Evolutionary conservation across 2,113 vertebrate genomes (phyloP), one percentile per base, ranked within the genome.

Genomic region (Crotalus tigris): DNA sequence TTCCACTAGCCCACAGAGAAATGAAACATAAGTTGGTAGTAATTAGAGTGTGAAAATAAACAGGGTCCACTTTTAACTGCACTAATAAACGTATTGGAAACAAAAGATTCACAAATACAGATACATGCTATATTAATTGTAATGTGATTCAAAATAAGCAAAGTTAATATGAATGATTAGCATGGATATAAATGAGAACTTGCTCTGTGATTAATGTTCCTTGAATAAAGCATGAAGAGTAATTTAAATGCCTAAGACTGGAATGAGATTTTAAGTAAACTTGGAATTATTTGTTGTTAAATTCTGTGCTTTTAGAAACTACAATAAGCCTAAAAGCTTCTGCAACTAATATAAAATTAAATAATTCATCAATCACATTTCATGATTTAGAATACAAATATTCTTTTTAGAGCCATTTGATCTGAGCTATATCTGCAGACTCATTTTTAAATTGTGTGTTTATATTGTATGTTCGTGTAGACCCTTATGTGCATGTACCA

Each of bases 301-400:
- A 96, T 96, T 94, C 91, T 94, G 93, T 13, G 69, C 57, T 81
- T 95, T 95, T 91, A 39, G 85, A 46, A 90, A 91, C 94, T 92
- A 90, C 91, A 61, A 58, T 87, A 95, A 94, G 58, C 89, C 94
- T 95, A 96, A 91, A 94, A 93, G 21, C 8, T 64, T 24, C 53
- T 92, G 61, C 90, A 94, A 94, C 61, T 96, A 97, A 96, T 96
- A 92, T 95, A 92, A 94, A 95, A 85, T 89, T 95, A 94, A 96
- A 96, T 96, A 95, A 97, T 97, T 96, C 24, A 97, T 86, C 91
- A 89, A 33, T 46, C 91, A 69, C 3, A 90, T 94, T 69, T 93
- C 94, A 96, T 94, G 55, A 92, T 94, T 94, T n/a, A 93, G 91
- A 90, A 92, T 49, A 91, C 21, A 5, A 90, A 94, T 87, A 57